Base-by-base conservation (phyloP, 2,113 vertebrate species). In the Struthidea cinerea region DNA sequence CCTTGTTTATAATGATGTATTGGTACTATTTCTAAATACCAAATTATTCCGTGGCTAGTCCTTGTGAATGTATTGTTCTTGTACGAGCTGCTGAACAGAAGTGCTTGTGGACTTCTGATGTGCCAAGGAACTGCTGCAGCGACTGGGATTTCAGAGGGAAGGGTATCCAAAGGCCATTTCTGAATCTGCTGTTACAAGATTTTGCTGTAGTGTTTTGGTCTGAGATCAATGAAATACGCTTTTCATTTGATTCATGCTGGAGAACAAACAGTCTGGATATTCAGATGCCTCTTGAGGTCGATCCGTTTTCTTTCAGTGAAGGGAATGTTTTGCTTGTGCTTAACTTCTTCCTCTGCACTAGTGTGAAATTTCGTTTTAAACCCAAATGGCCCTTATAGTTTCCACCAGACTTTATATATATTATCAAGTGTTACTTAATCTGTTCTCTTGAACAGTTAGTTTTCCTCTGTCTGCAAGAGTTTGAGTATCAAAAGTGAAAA, bases 191-290 rank as follows among this genome's bases (percentile, higher is more conserved):
- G 59, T 50, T 93, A 70, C 68, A 85, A 76, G 79, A 35, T 70
- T 88, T 86, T 65, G 61, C 90, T 80, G 68, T 49, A 35, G 78
- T 22, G 42, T 95, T 92, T 95, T 89, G 78, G 67, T 80, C 50
- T 56, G 71, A 95, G 79, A 94, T 95, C 93, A 91, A 61, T 90
- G 93, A 78, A 87, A 85, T 71, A 26, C 18, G 64, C 70, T 93
- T 90, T 94, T 92, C 55, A 50, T 94, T 96, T 90, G 92, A 73
- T 97, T 94, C 73, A 10, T 64, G 79, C 79, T 68, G 71, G 68
- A 89, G 89, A 82, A 76, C 86, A 93, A 64, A 52, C 46, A 63
- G 61, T 60, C 78, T 94, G 89, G 73, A 55, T 84, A 53, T 84
- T 95, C 89, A 67, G 76, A 55, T 92, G 87, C 68, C 82, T 93